Percentiles rank a stretch among this genome's conserved stretches.
Evolutionary conservation across 2,113 vertebrate genomes (phyloP).

Genomic region (Sitta europaea): DNA sequence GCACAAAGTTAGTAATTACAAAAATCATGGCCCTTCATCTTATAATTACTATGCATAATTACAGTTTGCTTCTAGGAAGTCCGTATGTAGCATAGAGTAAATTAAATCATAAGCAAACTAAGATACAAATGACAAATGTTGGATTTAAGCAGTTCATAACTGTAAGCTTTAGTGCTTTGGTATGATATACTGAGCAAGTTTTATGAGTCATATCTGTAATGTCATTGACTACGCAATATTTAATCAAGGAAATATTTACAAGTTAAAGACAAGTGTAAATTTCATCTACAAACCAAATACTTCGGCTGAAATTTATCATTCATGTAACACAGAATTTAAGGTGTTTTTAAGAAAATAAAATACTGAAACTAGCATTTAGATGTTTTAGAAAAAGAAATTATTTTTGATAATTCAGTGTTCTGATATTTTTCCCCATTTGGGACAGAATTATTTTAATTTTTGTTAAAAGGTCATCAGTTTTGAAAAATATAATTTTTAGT

Average conservation of each 20-base stretch:
- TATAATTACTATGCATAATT: neutral
- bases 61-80: neutral
- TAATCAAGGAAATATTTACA: slow-evolving; percentile 38
- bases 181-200: neutral
- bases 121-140: neutral
- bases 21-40: neutral
- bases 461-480: neutral
- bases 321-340: neutral
- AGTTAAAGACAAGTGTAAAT: slow-evolving; percentile 5
- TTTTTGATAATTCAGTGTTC: neutral
- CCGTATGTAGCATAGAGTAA: neutral
- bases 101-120: neutral
- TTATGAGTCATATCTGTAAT: neutral
- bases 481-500: neutral
- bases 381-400: neutral
- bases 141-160: neutral
- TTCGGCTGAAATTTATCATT: neutral
- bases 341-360: neutral
- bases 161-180: neutral
- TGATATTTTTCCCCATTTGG: neutral
- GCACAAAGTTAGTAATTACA: neutral
- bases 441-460: neutral
- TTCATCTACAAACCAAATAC: neutral
- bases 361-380: neutral
- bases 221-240: neutral